Conservation (phyloP, 2,113 vertebrate species). For the Bagarius yarrelli region DNA sequence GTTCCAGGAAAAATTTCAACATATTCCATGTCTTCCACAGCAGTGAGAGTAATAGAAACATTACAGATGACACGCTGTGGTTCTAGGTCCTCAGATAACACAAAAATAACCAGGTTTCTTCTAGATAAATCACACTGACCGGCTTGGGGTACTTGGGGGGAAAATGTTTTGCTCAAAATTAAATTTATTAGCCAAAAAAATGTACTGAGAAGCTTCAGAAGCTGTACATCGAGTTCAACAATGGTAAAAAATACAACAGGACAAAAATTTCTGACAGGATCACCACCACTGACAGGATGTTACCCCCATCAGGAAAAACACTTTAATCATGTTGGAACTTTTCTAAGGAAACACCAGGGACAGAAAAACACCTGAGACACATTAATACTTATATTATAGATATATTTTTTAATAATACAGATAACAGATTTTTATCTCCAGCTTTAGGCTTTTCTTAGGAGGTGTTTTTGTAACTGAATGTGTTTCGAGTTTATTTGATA, state of each 20-base stretch:
- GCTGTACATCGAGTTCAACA: neutral
- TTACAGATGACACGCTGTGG: neutral
- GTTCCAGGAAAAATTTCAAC: neutral
- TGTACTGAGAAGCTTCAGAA: neutral
- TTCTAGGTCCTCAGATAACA: neutral
- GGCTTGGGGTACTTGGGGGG: neutral
- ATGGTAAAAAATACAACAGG: neutral
- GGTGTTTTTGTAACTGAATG: too few species aligned
- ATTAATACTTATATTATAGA: too few species aligned
- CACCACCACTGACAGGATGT: neutral
- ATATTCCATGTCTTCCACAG: too few species aligned
- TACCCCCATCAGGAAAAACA: neutral
- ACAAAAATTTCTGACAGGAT: neutral
- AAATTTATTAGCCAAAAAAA: neutral
- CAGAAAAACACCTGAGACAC: neutral
- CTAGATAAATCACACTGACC: neutral
- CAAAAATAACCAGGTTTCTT: neutral
- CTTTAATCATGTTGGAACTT: too few species aligned
- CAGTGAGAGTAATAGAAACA: neutral
- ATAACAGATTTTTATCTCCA: too few species aligned
- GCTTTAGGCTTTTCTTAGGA: too few species aligned
- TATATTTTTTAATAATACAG: too few species aligned
- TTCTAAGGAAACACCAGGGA: neutral
- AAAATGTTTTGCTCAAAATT: too few species aligned
- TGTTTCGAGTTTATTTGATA: too few species aligned